A percentile compares a stretch with the other conserved stretches of the same genome.
phyloP scores from a whole-genome alignment of 2,113 vertebrate species.

The Bufo bufo region DNA sequence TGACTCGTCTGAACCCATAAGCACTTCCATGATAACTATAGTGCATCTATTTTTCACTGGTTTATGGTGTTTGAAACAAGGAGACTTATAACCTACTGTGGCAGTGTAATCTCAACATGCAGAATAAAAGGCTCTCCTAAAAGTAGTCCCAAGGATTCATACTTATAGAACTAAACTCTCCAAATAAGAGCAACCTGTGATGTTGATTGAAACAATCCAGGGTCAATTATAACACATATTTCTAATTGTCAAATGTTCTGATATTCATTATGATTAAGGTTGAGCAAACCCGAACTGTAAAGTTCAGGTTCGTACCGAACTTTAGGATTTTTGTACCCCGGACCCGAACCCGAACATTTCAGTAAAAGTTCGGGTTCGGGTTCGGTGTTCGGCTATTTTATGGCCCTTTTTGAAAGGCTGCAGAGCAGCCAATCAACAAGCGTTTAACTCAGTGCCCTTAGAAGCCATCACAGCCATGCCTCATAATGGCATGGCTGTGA shows the following conservation, averaged over 20 bases:
- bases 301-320: too few species aligned
- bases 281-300: too few species aligned
- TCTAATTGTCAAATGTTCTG: neutral
- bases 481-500: too few species aligned
- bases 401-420: too few species aligned
- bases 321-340: too few species aligned
- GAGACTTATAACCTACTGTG: slow-evolving; percentile 8
- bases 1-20: neutral
- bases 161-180: neutral
- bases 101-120: neutral
- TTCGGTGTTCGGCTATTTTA: too few species aligned
- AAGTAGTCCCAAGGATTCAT: slow-evolving; percentile 3
- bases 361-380: too few species aligned
- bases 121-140: slow-evolving; percentile 1
- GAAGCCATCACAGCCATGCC: too few species aligned
- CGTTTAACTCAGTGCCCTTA: too few species aligned
- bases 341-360: too few species aligned
- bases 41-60: neutral
- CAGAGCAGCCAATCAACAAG: too few species aligned
- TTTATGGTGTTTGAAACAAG: neutral
- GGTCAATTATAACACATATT: neutral
- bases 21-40: neutral
- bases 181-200: neutral
- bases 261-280: neutral
- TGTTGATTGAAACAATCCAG: too few species aligned